Percentiles rank a stretch among this genome's conserved stretches.
Evolutionary conservation across 2,113 vertebrate species (phyloP).

Genomic region (Nesoenas mayeri): DNA sequence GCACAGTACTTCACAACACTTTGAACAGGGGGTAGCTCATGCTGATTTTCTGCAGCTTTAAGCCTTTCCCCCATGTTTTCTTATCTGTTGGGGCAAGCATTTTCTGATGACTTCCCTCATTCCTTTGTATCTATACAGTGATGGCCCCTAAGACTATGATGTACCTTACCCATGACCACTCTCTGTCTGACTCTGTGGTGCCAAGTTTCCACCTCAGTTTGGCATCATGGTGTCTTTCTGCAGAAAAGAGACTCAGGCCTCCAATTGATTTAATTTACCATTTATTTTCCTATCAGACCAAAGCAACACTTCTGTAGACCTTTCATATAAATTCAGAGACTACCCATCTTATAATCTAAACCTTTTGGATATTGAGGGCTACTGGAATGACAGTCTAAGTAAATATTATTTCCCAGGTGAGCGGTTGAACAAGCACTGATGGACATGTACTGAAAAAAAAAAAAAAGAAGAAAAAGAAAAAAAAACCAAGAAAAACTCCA

Average conservation of each 20-base stretch:
- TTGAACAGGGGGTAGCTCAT: not conserved
- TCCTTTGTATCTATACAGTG: no score
- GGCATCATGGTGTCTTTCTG: not conserved
- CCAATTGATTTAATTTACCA: not conserved
- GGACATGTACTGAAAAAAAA: not conserved
- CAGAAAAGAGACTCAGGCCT: not conserved
- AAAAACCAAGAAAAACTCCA: no score
- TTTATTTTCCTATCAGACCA: not conserved
- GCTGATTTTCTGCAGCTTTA: not conserved
- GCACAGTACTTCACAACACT: not conserved
- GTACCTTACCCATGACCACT: not conserved
- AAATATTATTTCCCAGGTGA: not conserved
- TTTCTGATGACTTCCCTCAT: not conserved
- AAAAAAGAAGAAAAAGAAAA: no score
- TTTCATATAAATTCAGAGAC: not conserved
- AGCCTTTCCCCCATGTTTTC: not conserved
- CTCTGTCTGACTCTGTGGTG: not conserved
- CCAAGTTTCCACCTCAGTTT: not conserved
- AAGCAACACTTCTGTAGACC: not conserved
- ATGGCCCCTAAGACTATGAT: not conserved
- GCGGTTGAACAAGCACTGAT: not conserved
- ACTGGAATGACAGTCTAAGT: rapidly evolving
- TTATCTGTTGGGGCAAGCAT: not conserved
- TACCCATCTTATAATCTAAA: not conserved
- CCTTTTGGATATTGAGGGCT: not conserved